phyloP scores from a whole-genome alignment of 2,797 vertebrate genomes.

The Cercopithecus neglectus region DNA sequence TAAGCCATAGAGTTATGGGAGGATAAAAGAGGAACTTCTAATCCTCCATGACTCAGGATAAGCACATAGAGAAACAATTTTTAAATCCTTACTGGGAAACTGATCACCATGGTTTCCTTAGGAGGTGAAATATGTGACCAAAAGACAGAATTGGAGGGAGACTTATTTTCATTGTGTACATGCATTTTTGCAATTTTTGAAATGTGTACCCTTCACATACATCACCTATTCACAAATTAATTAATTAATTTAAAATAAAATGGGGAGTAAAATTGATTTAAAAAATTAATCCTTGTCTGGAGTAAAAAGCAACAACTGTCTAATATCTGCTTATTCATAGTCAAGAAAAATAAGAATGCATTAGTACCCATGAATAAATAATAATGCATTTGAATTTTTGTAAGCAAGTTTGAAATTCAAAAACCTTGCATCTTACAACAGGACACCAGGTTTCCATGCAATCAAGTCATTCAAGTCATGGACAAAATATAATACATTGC shows the following conservation, averaged over 20 bases:
- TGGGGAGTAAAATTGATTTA: not conserved
- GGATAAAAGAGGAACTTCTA: not conserved
- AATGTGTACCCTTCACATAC: not conserved
- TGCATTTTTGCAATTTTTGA: not conserved
- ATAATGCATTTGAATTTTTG: conserved; percentile 31
- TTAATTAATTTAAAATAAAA: conserved; percentile 41
- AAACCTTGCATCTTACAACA: not conserved
- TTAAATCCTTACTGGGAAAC: not conserved
- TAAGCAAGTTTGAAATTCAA: conserved; percentile 22
- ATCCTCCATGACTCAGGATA: not conserved
- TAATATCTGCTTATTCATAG: not conserved
- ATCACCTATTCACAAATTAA: not conserved
- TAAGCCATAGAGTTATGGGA: not conserved
- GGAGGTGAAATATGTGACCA: not conserved
- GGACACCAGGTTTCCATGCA: not conserved
- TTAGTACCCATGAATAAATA: conserved; percentile 19
- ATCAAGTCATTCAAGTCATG: not conserved
- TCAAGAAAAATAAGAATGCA: conserved; percentile 29
- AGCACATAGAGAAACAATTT: not conserved
- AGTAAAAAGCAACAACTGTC: not conserved
- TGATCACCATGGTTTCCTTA: not conserved
- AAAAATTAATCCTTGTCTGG: not conserved
- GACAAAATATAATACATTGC: not conserved
- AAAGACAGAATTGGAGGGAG: not conserved
- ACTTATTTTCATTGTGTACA: not conserved